These are phyloP conservation scores for Brachyptera putata DNA, from an alignment of 2,888 invertebrate genomes.

Conservation along the genomic window DNA sequence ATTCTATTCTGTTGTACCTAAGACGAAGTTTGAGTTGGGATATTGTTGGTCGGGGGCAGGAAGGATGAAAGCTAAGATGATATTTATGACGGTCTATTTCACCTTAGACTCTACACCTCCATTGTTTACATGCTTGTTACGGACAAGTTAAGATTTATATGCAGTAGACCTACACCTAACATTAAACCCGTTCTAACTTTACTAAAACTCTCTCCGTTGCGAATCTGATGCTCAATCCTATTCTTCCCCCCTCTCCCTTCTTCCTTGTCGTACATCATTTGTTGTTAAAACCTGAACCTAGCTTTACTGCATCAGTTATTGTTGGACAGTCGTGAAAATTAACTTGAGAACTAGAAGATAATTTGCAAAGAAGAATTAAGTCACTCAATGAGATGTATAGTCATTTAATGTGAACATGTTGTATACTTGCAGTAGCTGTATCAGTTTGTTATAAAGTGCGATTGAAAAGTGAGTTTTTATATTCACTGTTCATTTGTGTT, in stretches of 20 bases:
- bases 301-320: conserved; percentile 27
- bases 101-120: conserved; percentile 45
- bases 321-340: conserved; percentile 28
- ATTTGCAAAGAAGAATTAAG: conserved; percentile 29
- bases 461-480: too few species aligned
- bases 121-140: conserved; percentile 48
- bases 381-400: conserved; percentile 1
- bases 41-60: conserved; percentile 10
- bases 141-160: conserved; percentile 41
- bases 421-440: too few species aligned
- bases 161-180: conserved; percentile 21
- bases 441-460: too few species aligned
- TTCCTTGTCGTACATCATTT: conserved; percentile 26
- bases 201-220: conserved; percentile 8
- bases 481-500: too few species aligned
- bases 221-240: neutral
- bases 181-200: conserved; percentile 17
- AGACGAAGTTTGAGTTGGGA: conserved; percentile 13
- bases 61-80: conserved; percentile 37
- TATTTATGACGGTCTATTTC: conserved; percentile 47
- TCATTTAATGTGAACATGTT: too few species aligned
- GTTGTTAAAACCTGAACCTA: conserved; percentile 23
- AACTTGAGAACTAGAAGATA: conserved; percentile 27
- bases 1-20: conserved; percentile 9
- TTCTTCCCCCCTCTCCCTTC: neutral